Percentiles rank a stretch among this genome's conserved stretches.
Conservation (phyloP, 2,113 vertebrate species). For the Struthio camelus region DNA sequence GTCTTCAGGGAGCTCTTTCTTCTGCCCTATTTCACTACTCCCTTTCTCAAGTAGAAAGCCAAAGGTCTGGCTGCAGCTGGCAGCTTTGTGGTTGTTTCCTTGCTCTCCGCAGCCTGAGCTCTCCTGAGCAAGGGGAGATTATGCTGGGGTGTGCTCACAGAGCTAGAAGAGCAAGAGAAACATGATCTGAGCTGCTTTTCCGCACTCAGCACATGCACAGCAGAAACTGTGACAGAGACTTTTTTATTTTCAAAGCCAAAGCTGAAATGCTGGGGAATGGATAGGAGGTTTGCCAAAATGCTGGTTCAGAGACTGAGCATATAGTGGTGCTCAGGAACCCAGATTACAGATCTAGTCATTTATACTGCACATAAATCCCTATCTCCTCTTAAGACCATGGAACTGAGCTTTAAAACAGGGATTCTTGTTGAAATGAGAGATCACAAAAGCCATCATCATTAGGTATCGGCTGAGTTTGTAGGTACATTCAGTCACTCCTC, state of each 20-base stretch:
- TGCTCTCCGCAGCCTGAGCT: too few species aligned
- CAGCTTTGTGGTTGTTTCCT: not conserved
- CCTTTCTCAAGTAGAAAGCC: not conserved
- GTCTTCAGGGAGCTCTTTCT: too few species aligned
- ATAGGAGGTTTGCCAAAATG: fast-evolving
- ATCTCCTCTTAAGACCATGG: not conserved
- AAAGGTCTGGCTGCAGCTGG: not conserved
- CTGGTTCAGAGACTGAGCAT: not conserved
- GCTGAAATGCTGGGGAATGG: not conserved
- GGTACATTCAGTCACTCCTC: not conserved
- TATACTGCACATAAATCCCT: not conserved
- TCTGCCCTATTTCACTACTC: not conserved
- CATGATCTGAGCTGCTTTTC: not conserved
- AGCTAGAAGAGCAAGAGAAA: not conserved
- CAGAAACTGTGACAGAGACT: not conserved
- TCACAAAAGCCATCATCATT: not conserved
- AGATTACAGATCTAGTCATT: not conserved
- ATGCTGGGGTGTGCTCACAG: not conserved
- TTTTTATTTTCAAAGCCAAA: not conserved
- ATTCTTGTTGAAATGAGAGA: not conserved
- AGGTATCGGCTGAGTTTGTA: not conserved
- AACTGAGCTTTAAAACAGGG: not conserved
- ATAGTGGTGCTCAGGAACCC: not conserved
- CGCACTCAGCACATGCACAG: not conserved
- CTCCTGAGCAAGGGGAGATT: too few species aligned